Evolutionary conservation across 2,113 vertebrate genomes (phyloP).

Genomic region (Nannospalax galili): DNA sequence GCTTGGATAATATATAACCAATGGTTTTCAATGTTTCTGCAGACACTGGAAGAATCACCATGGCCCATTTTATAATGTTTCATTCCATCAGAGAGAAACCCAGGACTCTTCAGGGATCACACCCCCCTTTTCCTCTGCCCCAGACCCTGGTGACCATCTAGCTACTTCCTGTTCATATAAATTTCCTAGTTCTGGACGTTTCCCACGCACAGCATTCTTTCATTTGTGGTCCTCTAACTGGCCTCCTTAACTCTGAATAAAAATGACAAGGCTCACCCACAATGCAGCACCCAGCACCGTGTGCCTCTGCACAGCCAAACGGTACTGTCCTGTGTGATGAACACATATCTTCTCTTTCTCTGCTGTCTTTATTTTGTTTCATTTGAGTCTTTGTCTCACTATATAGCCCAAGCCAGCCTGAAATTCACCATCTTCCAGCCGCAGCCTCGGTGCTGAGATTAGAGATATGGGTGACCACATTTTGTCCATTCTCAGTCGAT

Average conservation of each 20-base stretch:
- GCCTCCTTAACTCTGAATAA: neutral
- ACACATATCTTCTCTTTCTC: neutral
- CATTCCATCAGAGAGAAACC: neutral
- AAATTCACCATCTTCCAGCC: neutral
- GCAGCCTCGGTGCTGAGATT: neutral
- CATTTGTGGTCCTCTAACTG: neutral
- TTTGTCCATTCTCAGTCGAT: neutral
- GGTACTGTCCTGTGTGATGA: neutral
- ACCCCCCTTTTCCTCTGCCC: rapidly evolving
- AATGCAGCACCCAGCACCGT: rapidly evolving
- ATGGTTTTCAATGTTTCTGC: neutral
- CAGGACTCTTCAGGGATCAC: rapidly evolving
- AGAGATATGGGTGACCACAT: neutral
- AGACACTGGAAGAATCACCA: neutral
- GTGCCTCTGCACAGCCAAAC: neutral
- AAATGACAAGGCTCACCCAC: rapidly evolving
- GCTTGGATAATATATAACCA: too few relatives aligned
- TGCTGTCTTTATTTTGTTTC: neutral
- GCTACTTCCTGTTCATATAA: neutral
- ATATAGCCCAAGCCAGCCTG: neutral
- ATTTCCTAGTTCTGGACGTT: too few relatives aligned
- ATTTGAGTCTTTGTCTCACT: neutral
- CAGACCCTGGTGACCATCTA: neutral
- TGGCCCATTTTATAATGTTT: neutral
- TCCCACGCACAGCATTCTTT: rapidly evolving